Evolutionary conservation across 2,888 invertebrate species (phyloP).

Genomic region (Gonocerus acuteangulatus): DNA sequence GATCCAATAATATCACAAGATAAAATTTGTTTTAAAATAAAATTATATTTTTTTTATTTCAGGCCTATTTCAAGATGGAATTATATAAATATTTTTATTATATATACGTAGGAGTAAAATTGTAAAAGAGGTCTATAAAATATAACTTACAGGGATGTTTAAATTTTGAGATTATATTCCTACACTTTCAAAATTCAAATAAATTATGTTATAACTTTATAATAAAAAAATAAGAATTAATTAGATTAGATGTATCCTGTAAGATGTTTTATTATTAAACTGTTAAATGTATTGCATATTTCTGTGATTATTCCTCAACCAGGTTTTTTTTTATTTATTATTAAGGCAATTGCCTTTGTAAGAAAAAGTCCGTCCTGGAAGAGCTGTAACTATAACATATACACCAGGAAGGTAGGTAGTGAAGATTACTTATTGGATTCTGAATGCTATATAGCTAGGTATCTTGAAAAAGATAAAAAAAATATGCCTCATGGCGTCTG

Average conservation of each 20-base stretch:
- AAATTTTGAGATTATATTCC: neutral
- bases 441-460: too few relatives aligned
- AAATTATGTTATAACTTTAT: conserved; percentile 1
- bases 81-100: conserved; percentile 11
- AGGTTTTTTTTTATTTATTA: too few relatives aligned
- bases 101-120: conserved; percentile 8
- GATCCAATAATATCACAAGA: neutral
- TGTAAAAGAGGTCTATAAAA: neutral
- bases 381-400: too few relatives aligned
- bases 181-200: neutral
- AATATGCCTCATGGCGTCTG: too few relatives aligned
- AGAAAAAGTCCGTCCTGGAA: too few relatives aligned
- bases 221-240: conserved; percentile 1
- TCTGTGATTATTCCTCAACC: too few relatives aligned
- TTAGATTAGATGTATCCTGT: neutral
- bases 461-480: too few relatives aligned
- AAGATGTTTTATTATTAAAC: conserved; percentile 19
- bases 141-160: neutral
- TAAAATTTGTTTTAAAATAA: neutral
- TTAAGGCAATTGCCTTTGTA: too few relatives aligned
- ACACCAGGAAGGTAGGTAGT: too few relatives aligned
- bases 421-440: too few relatives aligned
- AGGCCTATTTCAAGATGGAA: conserved; percentile 15
- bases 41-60: neutral
- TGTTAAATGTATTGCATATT: too few relatives aligned